Base-by-base conservation (phyloP, 2,797 vertebrate species). In the Otolemur crassicaudatus region DNA sequence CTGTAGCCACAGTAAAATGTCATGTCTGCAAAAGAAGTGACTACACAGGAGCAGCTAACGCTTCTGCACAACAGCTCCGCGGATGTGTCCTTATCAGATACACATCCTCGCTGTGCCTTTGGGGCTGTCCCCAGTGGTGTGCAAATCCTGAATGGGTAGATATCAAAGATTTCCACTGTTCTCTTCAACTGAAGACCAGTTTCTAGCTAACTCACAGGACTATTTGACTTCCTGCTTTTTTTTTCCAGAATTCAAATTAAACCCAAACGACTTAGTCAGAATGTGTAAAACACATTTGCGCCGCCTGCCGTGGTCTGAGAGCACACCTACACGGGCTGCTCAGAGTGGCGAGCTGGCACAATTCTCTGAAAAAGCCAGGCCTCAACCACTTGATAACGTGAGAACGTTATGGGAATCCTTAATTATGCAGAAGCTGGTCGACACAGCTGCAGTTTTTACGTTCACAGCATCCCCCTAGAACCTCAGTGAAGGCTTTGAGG, bases 161-260 rank as follows among this genome's bases (percentile, higher is more conserved):
- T 88, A 92, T 83, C 87, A 97, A 96, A 97, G 96, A 79, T 97
- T 95, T 96, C 96, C 93, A 95, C 88, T 63, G 27, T 40, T 84
- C 89, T 97, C 72, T 93, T 93, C 90, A 96, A 87, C 92, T 19
- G 81, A 94, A 94, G 80, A 80, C 19, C 72, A 61, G 91, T 93
- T 97, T 97, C 98, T 94, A 92, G 93, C 97, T 96, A 96, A 92
- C 94, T 97, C 93, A 87, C 49, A 89, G 81, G 53, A 92, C 91
- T 29, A 37, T 23, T 40, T 84, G 73, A 97, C 95, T 97, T 98
- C 95, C 96, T 97, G 96, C 91, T 34, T 56, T 90, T 84, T 56
- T 92, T 84, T 95, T 94, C 94, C 94, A 97, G 67, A 97, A 94
- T 97, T 97, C 93, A 97, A 97, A 95, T 91, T 83, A 96, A 91